A percentile compares a stretch with the other conserved stretches of the same genome.
Evolutionary conservation across 2,797 vertebrate species (phyloP).

Genomic region (Pseudopleuronectes americanus): DNA sequence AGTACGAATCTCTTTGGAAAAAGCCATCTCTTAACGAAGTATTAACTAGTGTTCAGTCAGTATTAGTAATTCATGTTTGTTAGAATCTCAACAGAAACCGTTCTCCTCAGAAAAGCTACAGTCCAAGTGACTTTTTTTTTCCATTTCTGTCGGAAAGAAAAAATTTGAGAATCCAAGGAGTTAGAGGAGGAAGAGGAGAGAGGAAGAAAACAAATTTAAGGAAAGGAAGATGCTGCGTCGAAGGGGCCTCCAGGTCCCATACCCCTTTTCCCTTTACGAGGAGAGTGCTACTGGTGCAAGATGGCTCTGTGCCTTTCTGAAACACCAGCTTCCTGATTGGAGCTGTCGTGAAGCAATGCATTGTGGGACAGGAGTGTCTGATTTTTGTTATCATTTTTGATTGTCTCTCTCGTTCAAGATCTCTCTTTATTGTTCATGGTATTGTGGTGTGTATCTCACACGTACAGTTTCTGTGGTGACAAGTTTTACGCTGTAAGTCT

Average conservation of each 20-base stretch:
- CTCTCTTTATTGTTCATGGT: conserved; percentile 75
- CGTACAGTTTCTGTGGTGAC: conserved; percentile 76
- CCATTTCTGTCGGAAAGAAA: conserved; percentile 86
- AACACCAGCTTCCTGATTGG: conserved; percentile 84
- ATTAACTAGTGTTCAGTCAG: conserved; percentile 82
- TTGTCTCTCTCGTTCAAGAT: conserved; percentile 79
- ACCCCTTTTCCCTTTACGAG: conserved; percentile 81
- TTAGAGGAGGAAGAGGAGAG: conserved; percentile 51
- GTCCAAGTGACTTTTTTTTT: conserved; percentile 80
- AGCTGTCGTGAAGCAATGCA: conserved; percentile 88
- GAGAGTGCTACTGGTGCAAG: conserved; percentile 85
- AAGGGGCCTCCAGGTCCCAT: conserved; percentile 66
- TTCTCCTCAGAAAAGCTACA: conserved; percentile 79
- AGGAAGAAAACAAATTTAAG: conserved; percentile 17
- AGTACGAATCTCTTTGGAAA: conserved; percentile 84
- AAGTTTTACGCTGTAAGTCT: conserved; percentile 83
- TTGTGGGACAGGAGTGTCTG: conserved; percentile 83
- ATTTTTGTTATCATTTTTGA: conserved; percentile 80
- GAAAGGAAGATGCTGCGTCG: conserved; percentile 72
- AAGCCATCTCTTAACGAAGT: conserved; percentile 87
- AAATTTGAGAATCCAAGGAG: conserved; percentile 68
- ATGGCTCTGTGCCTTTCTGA: conserved; percentile 89
- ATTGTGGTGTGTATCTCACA: conserved; percentile 77
- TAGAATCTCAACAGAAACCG: conserved; percentile 79
- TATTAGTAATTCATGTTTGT: conserved; percentile 83